A percentile compares a stretch with the other conserved stretches of the same genome.
Conservation (phyloP, 2,797 vertebrate species). For the Catamblyrhynchus diadema region DNA sequence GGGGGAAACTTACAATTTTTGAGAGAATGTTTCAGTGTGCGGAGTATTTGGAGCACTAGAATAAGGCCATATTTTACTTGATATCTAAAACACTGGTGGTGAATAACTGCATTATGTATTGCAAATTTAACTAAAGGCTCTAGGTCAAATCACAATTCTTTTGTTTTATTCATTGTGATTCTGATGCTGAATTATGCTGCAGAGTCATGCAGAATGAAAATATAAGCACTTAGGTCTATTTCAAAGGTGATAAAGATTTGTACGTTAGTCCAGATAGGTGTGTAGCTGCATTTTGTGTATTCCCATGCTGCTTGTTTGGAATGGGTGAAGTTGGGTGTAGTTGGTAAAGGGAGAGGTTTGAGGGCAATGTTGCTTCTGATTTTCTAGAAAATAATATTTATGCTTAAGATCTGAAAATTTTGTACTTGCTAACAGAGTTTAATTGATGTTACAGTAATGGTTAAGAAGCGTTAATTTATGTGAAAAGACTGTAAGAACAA, state of each 20-base stretch:
- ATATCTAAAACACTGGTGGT: not conserved
- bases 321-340: not conserved
- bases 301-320: not conserved
- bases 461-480: not conserved
- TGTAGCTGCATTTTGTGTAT: not conserved
- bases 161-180: not conserved
- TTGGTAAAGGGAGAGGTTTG: not conserved
- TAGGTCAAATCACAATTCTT: not conserved
- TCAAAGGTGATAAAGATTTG: not conserved
- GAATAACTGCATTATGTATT: not conserved
- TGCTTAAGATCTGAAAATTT: not conserved
- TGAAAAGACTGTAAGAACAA: not conserved
- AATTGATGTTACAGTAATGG: not conserved
- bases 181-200: not conserved
- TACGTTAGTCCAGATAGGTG: not conserved
- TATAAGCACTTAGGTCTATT: not conserved
- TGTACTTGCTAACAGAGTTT: not conserved
- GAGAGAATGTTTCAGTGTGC: rapidly evolving
- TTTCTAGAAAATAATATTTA: not conserved
- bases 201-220: constrained; percentile 1
- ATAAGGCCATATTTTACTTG: not conserved
- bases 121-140: not conserved
- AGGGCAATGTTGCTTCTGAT: not conserved
- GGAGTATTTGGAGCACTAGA: not conserved
- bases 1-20: rapidly evolving